Percentiles rank a stretch among this genome's conserved stretches.
Evolutionary conservation across 2,113 vertebrate genomes (phyloP).

Genomic region (Paratilapia polleni): DNA sequence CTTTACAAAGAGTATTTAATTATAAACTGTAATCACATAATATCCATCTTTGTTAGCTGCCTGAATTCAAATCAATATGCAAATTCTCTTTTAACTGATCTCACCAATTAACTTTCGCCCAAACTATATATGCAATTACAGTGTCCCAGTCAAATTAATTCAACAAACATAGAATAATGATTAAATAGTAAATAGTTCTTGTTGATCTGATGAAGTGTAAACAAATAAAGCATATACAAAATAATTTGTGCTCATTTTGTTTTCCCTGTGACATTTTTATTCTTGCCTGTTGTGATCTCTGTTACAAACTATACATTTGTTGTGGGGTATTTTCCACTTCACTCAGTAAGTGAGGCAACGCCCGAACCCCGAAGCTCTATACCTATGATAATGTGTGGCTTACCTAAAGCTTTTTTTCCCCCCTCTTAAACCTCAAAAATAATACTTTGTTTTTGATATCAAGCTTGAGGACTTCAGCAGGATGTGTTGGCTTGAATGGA

Average conservation of each 20-base stretch:
- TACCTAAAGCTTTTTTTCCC: background rate
- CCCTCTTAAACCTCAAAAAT: background rate
- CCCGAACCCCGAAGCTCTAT: background rate
- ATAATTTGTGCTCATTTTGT: conserved; percentile 29
- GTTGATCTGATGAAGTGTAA: conserved; percentile 24
- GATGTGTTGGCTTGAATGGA: conserved; percentile 17
- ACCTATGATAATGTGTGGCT: background rate
- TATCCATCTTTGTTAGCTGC: conserved; percentile 26
- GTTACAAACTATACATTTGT: conserved; percentile 8
- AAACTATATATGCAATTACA: conserved; percentile 28
- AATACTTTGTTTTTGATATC: background rate
- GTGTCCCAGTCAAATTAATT: conserved; percentile 20
- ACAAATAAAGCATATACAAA: conserved; percentile 44
- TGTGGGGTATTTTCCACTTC: background rate
- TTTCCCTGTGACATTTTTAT: conserved; percentile 15
- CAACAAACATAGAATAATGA: conserved; percentile 39
- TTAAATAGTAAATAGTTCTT: conserved; percentile 24
- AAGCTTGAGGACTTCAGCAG: background rate
- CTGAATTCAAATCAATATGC: conserved; percentile 35
- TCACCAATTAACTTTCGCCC: conserved; percentile 40
- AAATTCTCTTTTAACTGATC: conserved; percentile 47
- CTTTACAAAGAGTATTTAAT: conserved; percentile 46
- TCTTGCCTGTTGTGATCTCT: background rate
- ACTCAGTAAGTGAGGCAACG: background rate
- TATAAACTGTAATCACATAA: conserved; percentile 31